Percentiles rank a stretch among this genome's conserved stretches.
These are phyloP conservation scores for Poeciliopsis prolifica DNA, from an alignment of 2,113 vertebrate species.

Conservation along the genomic window DNA sequence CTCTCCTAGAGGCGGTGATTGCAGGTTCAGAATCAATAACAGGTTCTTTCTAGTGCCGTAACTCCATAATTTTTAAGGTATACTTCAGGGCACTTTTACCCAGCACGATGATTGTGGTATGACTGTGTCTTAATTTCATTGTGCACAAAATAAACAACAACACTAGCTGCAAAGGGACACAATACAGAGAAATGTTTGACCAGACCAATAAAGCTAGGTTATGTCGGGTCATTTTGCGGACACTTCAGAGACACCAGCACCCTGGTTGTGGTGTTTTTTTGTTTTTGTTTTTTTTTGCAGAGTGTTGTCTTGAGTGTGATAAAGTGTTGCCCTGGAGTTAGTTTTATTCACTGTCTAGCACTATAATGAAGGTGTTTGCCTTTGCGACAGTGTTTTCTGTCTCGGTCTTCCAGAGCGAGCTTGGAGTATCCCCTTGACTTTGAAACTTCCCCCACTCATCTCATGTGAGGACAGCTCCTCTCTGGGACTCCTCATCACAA, in stretches of 20 bases:
- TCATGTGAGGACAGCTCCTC: constrained; percentile 38
- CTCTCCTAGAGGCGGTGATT: constrained; percentile 29
- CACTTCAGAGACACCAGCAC: constrained; percentile 10
- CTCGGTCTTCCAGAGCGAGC: constrained; percentile 8
- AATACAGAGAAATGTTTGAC: constrained; percentile 21
- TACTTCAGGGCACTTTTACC: constrained; percentile 11
- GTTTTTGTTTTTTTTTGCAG: constrained; percentile 9
- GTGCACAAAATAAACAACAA: constrained; percentile 7
- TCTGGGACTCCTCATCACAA: constrained; percentile 51
- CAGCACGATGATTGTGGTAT: constrained; percentile 10
- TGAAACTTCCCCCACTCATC: constrained; percentile 57
- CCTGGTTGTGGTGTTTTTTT: not conserved
- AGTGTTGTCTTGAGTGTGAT: constrained; percentile 18
- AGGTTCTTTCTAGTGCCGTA: constrained; percentile 24
- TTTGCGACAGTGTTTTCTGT: constrained; percentile 9
- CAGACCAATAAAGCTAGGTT: not conserved
- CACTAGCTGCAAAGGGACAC: constrained; percentile 13
- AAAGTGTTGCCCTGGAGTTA: constrained; percentile 4
- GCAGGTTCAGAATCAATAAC: constrained; percentile 38
- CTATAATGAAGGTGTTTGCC: constrained; percentile 18
- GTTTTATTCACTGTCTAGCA: constrained; percentile 6
- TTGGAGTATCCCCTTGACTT: constrained; percentile 61
- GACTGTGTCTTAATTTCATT: constrained; percentile 31
- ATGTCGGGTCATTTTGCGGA: constrained; percentile 30
- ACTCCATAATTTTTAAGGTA: constrained; percentile 1